Percentiles rank a stretch among this genome's conserved stretches.
phyloP scores from a whole-genome alignment of 2,888 invertebrate species.

The Linnaemya tessellans region DNA sequence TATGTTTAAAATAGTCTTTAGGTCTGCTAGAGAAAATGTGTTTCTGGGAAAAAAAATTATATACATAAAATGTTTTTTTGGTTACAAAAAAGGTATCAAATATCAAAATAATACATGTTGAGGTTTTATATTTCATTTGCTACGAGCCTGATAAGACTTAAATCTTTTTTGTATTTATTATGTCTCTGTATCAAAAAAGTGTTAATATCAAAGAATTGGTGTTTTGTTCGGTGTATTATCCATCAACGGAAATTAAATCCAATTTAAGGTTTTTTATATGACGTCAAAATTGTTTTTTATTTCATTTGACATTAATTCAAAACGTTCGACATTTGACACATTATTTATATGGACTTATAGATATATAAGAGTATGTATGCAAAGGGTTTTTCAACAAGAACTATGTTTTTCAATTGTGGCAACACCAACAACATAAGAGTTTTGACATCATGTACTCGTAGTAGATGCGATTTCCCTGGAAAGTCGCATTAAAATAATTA shows the following conservation, averaged over 20 bases:
- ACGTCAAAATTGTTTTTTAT: not conserved
- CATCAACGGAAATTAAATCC: slow-evolving; percentile 9
- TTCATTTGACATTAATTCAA: not conserved
- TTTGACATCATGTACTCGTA: too few relatives aligned
- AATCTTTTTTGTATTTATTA: not conserved
- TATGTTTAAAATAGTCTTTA: not conserved
- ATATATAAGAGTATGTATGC: too few relatives aligned
- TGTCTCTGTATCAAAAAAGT: not conserved
- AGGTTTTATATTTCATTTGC: slow-evolving; percentile 3
- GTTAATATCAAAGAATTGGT: slow-evolving; percentile 1
- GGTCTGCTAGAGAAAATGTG: not conserved
- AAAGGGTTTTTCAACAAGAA: too few relatives aligned
- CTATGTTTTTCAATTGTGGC: too few relatives aligned
- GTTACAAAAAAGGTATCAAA: not conserved
- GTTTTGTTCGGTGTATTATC: slow-evolving; percentile 2
- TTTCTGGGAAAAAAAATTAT: not conserved
- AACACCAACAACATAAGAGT: too few relatives aligned
- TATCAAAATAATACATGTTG: slow-evolving; percentile 11
- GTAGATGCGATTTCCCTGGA: too few relatives aligned
- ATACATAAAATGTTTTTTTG: not conserved
- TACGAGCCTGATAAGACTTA: not conserved
- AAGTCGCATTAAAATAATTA: too few relatives aligned
- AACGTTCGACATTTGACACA: not conserved
- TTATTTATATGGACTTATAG: not conserved
- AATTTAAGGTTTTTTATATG: slow-evolving; percentile 20